Conservation (phyloP, 2,113 vertebrate species). For the Triplophysa dalaica region DNA sequence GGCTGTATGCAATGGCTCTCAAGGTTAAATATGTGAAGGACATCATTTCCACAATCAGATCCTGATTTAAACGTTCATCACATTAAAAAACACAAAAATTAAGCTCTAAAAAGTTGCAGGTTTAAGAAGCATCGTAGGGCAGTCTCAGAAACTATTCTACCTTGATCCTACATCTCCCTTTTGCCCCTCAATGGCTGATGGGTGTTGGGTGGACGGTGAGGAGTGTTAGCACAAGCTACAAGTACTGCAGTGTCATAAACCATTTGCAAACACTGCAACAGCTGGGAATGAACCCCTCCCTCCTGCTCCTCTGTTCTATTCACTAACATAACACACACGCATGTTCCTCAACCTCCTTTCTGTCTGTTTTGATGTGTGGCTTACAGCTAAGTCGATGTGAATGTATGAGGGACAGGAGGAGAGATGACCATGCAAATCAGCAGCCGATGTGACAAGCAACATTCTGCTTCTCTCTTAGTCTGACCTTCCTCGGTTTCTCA, state of each 20-base stretch:
- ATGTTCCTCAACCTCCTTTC: neutral
- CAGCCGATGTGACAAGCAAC: conserved; percentile 3
- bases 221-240: conserved; percentile 7
- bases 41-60: neutral
- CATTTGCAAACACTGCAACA: conserved; percentile 30
- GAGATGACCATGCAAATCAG: conserved; percentile 40
- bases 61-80: neutral
- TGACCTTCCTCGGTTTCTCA: conserved; percentile 41
- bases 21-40: conserved; percentile 21
- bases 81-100: neutral
- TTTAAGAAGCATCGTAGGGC: neutral
- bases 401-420: conserved; percentile 37
- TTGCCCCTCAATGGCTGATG: conserved; percentile 2
- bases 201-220: conserved; percentile 4
- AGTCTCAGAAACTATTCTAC: neutral
- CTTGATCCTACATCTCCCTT: neutral
- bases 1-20: conserved; percentile 5
- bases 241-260: conserved; percentile 25
- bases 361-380: neutral
- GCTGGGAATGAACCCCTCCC: conserved; percentile 29
- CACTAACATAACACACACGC: conserved; percentile 13
- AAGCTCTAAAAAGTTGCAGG: neutral
- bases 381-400: conserved; percentile 30
- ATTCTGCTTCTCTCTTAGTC: conserved; percentile 7
- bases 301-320: conserved; percentile 16